Evolutionary conservation across 1,140 invertebrate species (phyloP), one percentile per base, ranked within the genome.

Genomic region (Lepidotrigona ventralis): DNA sequence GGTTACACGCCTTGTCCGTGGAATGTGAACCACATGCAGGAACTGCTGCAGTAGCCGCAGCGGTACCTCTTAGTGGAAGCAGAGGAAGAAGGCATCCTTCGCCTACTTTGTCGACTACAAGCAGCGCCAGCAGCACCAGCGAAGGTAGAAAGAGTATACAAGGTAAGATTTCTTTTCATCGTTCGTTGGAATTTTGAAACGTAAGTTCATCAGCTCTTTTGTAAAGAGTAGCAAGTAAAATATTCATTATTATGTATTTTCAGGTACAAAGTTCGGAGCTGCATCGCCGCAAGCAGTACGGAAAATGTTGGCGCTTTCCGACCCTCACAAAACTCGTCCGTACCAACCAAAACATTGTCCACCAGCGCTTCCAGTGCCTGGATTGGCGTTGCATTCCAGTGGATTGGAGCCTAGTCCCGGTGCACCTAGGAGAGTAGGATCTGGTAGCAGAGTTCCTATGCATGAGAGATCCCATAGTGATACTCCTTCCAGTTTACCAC

Each of bases 211-310:
- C 15, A 79, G 76, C 33, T 64, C 72, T 39, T 33, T 46, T 46
- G 6, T 46, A 46, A 46, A 46, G 9, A 8, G 39, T 9, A 46
- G 39, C 39, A 46, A 46, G 26, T 12, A 54, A 71, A 15, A 39
- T 39, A 69, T 26, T n/a, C 19, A 81, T 54, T 66, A 33, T 54
- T 15, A 1, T 12, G 6, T 39, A 66, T 46, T 64, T 29, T 71
- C 29, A 79, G 95, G 95, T 85, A 96, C 96, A 90, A 97, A 96
- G 92, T 96, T 96, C 94, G 98, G 98, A 86, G 98, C 98, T 54
- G 98, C 98, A 53, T 99, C 98, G 46, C 98, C 98, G 8, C 98
- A 99, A 94, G 98, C 98, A 2, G 98, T 99, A 9, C 95, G 98
- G 85, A 99, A 99, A 92, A 96, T 99, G 91, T 94, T 99, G 81